Conservation (phyloP, 2,113 vertebrate species). For the Albula goreensis region DNA sequence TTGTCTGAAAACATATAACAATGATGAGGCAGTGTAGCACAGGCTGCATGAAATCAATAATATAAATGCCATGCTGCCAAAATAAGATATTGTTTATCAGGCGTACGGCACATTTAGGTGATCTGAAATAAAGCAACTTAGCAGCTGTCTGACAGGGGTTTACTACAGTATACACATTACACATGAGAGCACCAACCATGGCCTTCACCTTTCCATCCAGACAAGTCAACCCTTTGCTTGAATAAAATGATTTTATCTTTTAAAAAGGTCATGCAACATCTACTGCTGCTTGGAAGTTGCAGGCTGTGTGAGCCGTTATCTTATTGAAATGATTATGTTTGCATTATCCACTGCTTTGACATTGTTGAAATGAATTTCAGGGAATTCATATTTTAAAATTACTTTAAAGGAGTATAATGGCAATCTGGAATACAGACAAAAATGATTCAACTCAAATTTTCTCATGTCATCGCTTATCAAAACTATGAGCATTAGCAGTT, state of each 20-base stretch:
- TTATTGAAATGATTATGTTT: too few species aligned
- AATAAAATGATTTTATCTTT: not conserved
- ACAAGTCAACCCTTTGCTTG: not conserved
- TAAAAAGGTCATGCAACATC: too few species aligned
- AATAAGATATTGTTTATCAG: not conserved
- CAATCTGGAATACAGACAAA: too few species aligned
- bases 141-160: not conserved
- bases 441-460: too few species aligned
- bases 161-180: not conserved
- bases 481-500: too few species aligned
- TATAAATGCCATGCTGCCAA: not conserved
- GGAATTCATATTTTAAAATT: too few species aligned
- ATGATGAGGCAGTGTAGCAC: conserved; percentile 2
- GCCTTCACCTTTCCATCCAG: not conserved
- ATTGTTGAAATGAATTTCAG: too few species aligned
- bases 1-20: not conserved
- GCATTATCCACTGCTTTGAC: too few species aligned
- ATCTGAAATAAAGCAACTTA: not conserved
- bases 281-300: too few species aligned
- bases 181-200: not conserved
- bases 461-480: too few species aligned
- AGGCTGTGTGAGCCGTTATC: too few species aligned
- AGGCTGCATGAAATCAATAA: not conserved
- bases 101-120: conserved; percentile 1
- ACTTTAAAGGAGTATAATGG: too few species aligned